Conservation (phyloP, 2,888 invertebrate genomes). For the Lepetodrilus schrolli region DNA sequence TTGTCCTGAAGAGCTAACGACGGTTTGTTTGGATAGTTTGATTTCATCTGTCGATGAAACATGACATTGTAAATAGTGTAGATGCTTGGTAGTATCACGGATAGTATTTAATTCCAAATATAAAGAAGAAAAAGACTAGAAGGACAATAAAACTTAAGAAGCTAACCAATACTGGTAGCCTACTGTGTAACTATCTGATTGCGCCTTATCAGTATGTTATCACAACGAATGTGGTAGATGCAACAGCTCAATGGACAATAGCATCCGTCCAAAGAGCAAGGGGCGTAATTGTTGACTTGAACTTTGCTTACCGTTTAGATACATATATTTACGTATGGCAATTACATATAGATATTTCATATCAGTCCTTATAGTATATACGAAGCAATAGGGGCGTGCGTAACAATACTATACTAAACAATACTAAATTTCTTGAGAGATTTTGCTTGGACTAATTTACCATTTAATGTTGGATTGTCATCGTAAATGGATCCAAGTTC, state of each 20-base stretch:
- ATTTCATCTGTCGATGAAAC: no score
- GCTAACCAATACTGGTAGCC: neutral
- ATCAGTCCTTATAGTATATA: neutral
- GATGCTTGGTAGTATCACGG: no score
- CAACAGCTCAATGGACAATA: neutral
- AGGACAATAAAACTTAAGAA: neutral
- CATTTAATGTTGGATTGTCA: neutral
- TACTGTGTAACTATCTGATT: neutral
- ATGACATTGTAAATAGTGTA: no score
- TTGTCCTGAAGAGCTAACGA: no score
- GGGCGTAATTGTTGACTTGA: constrained; percentile 40
- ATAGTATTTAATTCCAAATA: no score
- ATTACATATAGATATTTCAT: constrained; percentile 28
- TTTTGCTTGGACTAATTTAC: neutral
- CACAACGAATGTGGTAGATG: neutral
- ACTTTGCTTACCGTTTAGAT: constrained; percentile 38
- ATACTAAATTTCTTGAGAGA: neutral
- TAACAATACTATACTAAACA: neutral
- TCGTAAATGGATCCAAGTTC: neutral
- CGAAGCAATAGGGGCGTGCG: neutral
- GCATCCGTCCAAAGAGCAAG: constrained; percentile 36
- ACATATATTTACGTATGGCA: no score
- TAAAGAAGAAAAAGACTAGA: neutral
- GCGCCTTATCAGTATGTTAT: neutral
- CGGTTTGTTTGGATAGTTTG: no score